These are phyloP conservation scores for Diuraphis noxia DNA, from an alignment of 1,140 invertebrate species.

Conservation along the genomic window DNA sequence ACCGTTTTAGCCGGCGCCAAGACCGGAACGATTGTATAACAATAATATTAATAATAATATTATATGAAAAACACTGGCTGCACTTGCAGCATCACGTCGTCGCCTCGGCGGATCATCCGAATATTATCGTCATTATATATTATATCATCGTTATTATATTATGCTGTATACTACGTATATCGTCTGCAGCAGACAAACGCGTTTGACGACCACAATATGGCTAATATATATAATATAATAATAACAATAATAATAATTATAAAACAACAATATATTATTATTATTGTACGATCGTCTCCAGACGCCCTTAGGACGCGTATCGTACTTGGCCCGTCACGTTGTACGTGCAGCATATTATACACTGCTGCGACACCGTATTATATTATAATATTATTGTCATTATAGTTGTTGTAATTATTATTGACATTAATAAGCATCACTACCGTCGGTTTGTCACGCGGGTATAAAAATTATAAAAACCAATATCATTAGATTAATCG, in stretches of 20 bases:
- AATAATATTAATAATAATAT: neutral
- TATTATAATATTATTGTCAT: neutral
- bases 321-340: neutral
- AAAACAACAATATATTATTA: conserved; percentile 25
- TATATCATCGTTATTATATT: conserved; percentile 18
- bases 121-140: conserved; percentile 24
- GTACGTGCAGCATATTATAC: neutral
- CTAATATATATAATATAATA: conserved; percentile 4
- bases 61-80: neutral
- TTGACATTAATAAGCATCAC: neutral
- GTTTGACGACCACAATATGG: neutral
- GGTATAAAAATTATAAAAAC: neutral
- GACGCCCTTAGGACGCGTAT: neutral
- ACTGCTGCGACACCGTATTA: neutral
- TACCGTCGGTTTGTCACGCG: neutral
- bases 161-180: neutral
- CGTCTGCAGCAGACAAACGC: neutral
- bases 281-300: neutral
- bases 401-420: neutral
- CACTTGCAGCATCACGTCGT: neutral
- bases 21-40: conserved; percentile 25
- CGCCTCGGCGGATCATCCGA: conserved; percentile 16
- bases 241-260: conserved; percentile 19
- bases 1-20: conserved; percentile 51
- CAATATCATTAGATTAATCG: neutral